A percentile compares a stretch with the other conserved stretches of the same genome.
These are phyloP conservation scores for Lepidocolaptes lacrymiger DNA, from an alignment of 2,797 vertebrate species.

Conservation along the genomic window DNA sequence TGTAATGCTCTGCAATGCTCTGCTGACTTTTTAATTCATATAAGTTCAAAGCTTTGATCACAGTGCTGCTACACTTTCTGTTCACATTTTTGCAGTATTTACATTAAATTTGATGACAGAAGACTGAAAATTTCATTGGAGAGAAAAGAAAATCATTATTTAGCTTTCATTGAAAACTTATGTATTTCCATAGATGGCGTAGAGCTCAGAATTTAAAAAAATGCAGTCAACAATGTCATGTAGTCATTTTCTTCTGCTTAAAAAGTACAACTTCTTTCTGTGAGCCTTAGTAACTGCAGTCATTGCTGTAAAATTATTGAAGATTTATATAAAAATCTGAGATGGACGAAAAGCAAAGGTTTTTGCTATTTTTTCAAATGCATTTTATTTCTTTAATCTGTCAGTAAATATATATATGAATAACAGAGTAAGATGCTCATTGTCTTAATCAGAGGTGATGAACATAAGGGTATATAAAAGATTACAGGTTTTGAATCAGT, in stretches of 20 bases:
- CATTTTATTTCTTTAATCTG: constrained; percentile 21
- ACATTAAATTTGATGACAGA: constrained; percentile 26
- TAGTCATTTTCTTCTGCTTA: not conserved
- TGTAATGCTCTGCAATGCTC: not conserved
- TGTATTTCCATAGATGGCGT: not conserved
- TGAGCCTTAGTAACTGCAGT: not conserved
- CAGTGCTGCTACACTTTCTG: constrained; percentile 15
- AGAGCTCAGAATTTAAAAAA: not conserved
- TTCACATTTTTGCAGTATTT: constrained; percentile 33
- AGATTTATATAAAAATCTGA: not conserved
- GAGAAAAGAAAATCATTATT: constrained; percentile 13
- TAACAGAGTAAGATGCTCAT: not conserved
- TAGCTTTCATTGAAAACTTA: not conserved
- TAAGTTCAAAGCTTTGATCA: constrained; percentile 60
- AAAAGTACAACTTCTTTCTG: not conserved
- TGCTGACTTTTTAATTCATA: constrained; percentile 5
- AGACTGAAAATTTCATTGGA: constrained; percentile 30
- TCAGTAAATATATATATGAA: not conserved
- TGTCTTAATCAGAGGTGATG: not conserved
- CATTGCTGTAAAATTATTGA: not conserved
- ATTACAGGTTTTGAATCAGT: not conserved
- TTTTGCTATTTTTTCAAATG: not conserved
- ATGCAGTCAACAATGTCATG: not conserved
- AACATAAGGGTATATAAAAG: not conserved
- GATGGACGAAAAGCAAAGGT: not conserved